Evolutionary conservation across 2,888 invertebrate species (phyloP), one percentile per base, ranked within the genome.

Genomic region (Baccha elongata): DNA sequence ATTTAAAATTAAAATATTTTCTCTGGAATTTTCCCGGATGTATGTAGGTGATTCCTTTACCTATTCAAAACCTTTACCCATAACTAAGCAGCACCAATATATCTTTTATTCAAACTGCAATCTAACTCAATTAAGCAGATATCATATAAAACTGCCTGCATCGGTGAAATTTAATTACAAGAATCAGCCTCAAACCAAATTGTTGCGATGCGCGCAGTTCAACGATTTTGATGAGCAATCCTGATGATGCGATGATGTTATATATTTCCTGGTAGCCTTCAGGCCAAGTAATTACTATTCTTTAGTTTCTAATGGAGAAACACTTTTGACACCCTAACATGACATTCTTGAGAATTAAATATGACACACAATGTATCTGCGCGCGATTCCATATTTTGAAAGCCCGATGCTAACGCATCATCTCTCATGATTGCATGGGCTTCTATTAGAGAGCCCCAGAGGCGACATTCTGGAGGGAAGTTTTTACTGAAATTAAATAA

Each of bases 101-200:
- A 21, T 29, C 5, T 35, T 26, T 52, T 11, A 19, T 11, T 46
- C 44, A 52, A 53, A 53, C 67, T 44, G 42, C 50, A n/a, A n/a
- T 72, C 58, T n/a, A 81, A 75, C 75, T 71, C 69, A 69, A 75
- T 81, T 75, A 75, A 60, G 58, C 10, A 29, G 58, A 55, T 69
- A 58, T 69, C 68, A 75, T 35, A 44, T 15, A 29, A 42, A 3
- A 26, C 37, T 6, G 69, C 65, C 58, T 46, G 65, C 75, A 75
- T 58, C 64, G 65, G 75, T 52, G 72, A 62, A 76, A 83, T 76
- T 83, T 83, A 83, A 83, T 83, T 76, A 83, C 26, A 72, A 62
- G 21, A 55, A 52, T 44, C 42, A 29, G 76, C 81, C 76, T 67
- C 35, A 48, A 71, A 72, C 60, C 60, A 76, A 76, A 76, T 48